Percentiles rank a stretch among this genome's conserved stretches.
Evolutionary conservation across 2,888 invertebrate genomes (phyloP).

Genomic region (Brachyptera putata): DNA sequence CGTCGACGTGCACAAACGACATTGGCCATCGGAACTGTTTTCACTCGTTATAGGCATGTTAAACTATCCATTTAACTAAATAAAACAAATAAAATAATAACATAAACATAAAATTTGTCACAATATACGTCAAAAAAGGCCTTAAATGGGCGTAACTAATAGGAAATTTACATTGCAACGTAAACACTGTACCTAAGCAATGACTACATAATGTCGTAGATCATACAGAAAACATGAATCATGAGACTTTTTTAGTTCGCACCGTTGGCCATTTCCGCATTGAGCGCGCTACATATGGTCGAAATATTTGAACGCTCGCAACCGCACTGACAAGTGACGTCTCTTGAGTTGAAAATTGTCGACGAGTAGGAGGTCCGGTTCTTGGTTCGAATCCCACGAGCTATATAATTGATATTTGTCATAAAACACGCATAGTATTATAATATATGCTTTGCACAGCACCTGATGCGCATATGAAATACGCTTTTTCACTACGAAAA

Average conservation of each 20-base stretch:
- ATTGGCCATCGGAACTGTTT: conserved; percentile 17
- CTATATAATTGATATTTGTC: no score
- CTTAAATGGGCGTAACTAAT: conserved; percentile 29
- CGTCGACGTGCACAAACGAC: conserved; percentile 30
- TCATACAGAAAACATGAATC: neutral
- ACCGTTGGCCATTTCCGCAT: neutral
- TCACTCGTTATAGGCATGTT: conserved; percentile 27
- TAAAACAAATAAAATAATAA: conserved; percentile 9
- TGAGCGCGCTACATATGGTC: neutral
- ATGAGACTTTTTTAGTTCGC: neutral
- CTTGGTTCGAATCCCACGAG: no score
- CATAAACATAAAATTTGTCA: conserved; percentile 7
- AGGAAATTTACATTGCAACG: conserved; percentile 28
- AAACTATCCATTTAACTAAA: conserved; percentile 26
- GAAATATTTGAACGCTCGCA: no score
- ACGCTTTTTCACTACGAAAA: no score
- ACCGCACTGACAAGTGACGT: no score
- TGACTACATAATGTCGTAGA: neutral
- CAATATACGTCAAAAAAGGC: conserved; percentile 19
- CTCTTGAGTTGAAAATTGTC: no score
- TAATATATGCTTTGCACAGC: no score
- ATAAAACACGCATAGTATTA: no score
- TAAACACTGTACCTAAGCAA: conserved; percentile 25
- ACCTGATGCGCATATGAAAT: no score
- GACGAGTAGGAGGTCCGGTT: no score